These are phyloP conservation scores for Cervus canadensis DNA, from an alignment of 2,113 vertebrate genomes.

Conservation along the genomic window DNA sequence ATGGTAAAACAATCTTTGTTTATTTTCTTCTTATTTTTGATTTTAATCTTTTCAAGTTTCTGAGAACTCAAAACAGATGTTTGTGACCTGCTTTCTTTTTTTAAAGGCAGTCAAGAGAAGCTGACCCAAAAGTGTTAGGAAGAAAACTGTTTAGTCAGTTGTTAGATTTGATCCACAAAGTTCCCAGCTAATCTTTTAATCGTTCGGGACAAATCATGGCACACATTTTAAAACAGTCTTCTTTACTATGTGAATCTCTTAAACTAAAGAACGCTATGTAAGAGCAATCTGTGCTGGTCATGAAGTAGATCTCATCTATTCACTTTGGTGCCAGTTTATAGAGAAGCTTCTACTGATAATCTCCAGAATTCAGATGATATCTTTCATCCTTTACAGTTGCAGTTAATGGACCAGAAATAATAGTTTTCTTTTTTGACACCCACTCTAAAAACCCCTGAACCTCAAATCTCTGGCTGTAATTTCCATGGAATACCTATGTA, in stretches of 20 bases:
- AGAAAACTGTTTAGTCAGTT: conserved; percentile 24
- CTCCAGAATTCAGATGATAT: neutral
- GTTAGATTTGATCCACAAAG: neutral
- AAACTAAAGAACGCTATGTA: neutral
- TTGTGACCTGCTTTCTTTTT: conserved; percentile 11
- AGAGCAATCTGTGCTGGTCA: neutral
- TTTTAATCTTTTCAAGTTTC: conserved; percentile 61
- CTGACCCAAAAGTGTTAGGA: neutral
- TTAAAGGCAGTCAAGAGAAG: neutral
- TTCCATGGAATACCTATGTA: neutral
- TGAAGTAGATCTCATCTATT: neutral
- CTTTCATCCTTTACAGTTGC: neutral
- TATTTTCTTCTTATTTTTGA: conserved; percentile 58
- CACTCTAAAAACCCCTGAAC: neutral
- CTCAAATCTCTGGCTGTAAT: neutral
- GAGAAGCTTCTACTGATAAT: neutral
- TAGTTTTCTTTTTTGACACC: neutral
- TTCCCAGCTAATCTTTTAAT: neutral
- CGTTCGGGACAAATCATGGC: neutral
- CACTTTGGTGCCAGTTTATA: neutral
- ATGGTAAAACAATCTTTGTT: conserved; percentile 49
- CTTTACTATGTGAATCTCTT: neutral
- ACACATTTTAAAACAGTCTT: conserved; percentile 26
- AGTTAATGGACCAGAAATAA: neutral
- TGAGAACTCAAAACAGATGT: conserved; percentile 53